A percentile compares a stretch with the other conserved stretches of the same genome.
Conservation (phyloP, 2,888 invertebrate species). For the Synanthedon vespiformis region DNA sequence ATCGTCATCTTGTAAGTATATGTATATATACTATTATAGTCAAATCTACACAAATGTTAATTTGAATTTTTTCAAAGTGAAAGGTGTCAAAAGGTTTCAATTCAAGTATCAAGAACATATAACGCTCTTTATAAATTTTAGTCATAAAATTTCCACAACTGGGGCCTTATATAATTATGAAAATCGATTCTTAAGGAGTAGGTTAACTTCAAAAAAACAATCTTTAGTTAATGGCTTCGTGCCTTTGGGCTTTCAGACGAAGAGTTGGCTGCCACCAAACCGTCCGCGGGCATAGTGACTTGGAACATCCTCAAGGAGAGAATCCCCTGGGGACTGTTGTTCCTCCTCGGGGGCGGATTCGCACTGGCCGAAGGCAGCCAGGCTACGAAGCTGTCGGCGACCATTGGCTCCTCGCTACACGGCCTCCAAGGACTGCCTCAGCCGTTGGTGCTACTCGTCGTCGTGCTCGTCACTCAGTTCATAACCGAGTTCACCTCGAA, state of each 20-base stretch:
- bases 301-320: slow-evolving; percentile 89
- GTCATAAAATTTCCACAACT: too few relatives aligned
- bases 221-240: too few relatives aligned
- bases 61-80: too few relatives aligned
- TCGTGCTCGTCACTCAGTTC: slow-evolving; percentile 82
- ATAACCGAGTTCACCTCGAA: slow-evolving; percentile 93
- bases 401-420: slow-evolving; percentile 79
- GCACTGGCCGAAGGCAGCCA: slow-evolving; percentile 90
- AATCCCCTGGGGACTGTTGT: slow-evolving; percentile 91
- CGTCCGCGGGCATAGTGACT: slow-evolving; percentile 79
- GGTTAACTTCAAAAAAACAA: too few relatives aligned
- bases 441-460: slow-evolving; percentile 77
- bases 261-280: slow-evolving; percentile 69
- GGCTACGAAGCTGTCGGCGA: slow-evolving; percentile 79
- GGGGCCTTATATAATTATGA: too few relatives aligned
- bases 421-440: slow-evolving; percentile 75
- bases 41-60: too few relatives aligned
- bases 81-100: too few relatives aligned
- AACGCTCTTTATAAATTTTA: too few relatives aligned
- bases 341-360: slow-evolving; percentile 91
- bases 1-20: slow-evolving; percentile 41
- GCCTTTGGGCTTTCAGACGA: slow-evolving; percentile 31
- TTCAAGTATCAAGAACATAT: too few relatives aligned
- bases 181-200: too few relatives aligned
- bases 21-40: too few relatives aligned